Evolutionary conservation across 2,888 invertebrate species (phyloP), one percentile per base, ranked within the genome.

Genomic region (Agrochola lychnidis): DNA sequence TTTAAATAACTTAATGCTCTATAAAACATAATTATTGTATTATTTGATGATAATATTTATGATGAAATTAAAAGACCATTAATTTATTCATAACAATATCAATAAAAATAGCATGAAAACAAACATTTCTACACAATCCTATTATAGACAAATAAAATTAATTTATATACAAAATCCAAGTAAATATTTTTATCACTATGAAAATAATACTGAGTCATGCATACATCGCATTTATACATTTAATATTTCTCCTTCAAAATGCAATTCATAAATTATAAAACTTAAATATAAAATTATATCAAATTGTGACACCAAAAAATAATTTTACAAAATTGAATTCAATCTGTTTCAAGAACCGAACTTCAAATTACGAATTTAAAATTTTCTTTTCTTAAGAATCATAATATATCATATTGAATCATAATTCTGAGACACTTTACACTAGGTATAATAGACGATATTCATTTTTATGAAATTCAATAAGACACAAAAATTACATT

Each of bases 141-240:
- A 81, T 10, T 83, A 80, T 25, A 56, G 48, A 73, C 63, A 78
- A 73, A 75, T 78, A 70, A 59, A 71, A 76, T 73, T 76, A 82
- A 79, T 70, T 62, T 79, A 84, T 84, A 81, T 73, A 79, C 75
- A 85, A 66, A 76, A 51, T 78, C 63, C 45, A 76, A 67, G 67
- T 76, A 79, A 73, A 76, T 73, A 76, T 63, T 76, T 36, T 70
- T 82, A 88, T 85, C 88, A 89, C 89, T 88, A 86, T 77, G 70
- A 84, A 87, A 87, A 87, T 92, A 93, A 93, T 93, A 93, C 93
- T 93, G 93, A 87, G 88, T 79, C 90, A 89, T 90, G 85, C 89
- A 87, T 82, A 83, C 83, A 82, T 73, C 70, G 70, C 79, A 78
- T 69, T 85, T 77, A 68, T 63, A 77, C 64, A 70, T 73, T 53